Evolutionary conservation across 1,140 invertebrate species (phyloP), one percentile per base, ranked within the genome.

Genomic region (Zaprionus nigranus): DNA sequence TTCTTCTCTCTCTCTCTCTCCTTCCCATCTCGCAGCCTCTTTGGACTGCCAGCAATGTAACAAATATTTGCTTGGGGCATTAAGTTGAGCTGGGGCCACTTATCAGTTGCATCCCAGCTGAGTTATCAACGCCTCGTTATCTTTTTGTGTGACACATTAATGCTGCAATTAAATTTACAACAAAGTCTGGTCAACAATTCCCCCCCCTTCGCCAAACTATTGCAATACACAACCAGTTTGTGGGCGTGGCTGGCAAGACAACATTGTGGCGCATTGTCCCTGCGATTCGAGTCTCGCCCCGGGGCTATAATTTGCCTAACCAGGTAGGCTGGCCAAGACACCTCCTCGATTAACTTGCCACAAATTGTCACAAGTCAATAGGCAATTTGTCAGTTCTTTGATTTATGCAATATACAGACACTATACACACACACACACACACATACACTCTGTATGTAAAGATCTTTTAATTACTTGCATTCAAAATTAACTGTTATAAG

Each of bases 401-500:
- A 75, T 75, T 75, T 70, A 75, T 46, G 51, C 53, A 17, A 15
- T 28, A 43, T 20, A 61, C 11, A 30, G 26, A 20, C 20, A 63
- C 26, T 36, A 9, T 38, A 30, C 36, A 22, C 3, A 73, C 61
- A 61, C 57, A 56, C 22, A n/a, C n/a, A n/a, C n/a, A n/a, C n/a
- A 20, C 15, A 73, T 56, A 61, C 49, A 46, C 17, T n/a, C 15
- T 17, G 2, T 11, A 20, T 68, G 46, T 58, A 43, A 63, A 63
- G 51, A 63, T 63, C 53, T 75, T 75, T 75, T 64, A 75, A 75
- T 75, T 75, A 67, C 70, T 46, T 54, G 56, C 64, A 36, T 24
- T 60, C 60, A 59, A 69, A 76, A 77, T 77, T 12, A 77, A 77
- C 75, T 77, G 75, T 77, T 77, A 77, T 75, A 75, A 70, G 73